phyloP scores from a whole-genome alignment of 1,140 invertebrate genomes.

The Linepithema humile region DNA sequence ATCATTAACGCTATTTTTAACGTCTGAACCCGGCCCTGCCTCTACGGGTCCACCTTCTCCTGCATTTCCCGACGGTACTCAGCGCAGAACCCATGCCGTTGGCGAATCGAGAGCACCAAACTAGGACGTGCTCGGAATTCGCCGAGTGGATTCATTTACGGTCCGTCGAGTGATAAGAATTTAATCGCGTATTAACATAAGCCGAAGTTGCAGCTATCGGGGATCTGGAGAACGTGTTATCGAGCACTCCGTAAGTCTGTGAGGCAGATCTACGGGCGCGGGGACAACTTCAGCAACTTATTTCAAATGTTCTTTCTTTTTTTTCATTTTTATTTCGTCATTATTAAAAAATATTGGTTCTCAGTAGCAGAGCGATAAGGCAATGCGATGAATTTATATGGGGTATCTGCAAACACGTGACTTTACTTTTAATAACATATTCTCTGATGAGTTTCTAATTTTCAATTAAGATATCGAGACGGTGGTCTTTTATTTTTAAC shows the following conservation, averaged over 20 bases:
- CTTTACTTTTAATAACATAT: constrained; percentile 31
- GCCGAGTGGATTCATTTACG: constrained; percentile 67
- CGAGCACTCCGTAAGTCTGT: constrained; percentile 33
- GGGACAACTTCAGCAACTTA: constrained; percentile 31
- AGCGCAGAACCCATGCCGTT: constrained; percentile 8
- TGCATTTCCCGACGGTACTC: constrained; percentile 23
- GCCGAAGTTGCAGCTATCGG: constrained; percentile 55
- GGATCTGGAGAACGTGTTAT: constrained; percentile 45
- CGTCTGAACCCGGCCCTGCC: not conserved
- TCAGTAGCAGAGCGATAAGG: not conserved
- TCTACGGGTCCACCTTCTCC: not conserved
- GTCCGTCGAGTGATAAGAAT: constrained; percentile 70
- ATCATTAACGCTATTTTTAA: constrained; percentile 13
- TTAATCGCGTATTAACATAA: constrained; percentile 72
- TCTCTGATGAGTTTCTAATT: not conserved
- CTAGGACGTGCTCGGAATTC: constrained; percentile 63
- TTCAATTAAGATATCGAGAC: not conserved
- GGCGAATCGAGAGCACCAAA: constrained; percentile 53
- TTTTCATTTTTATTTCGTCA: not conserved
- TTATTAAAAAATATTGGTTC: not conserved
- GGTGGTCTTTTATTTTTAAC: not conserved
- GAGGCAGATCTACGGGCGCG: not conserved
- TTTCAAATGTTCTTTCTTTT: not conserved
- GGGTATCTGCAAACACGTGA: not conserved
- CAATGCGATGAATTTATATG: constrained; percentile 1